Evolutionary conservation across 1,140 invertebrate genomes (phyloP).

Genomic region (Drosophila dunni): DNA sequence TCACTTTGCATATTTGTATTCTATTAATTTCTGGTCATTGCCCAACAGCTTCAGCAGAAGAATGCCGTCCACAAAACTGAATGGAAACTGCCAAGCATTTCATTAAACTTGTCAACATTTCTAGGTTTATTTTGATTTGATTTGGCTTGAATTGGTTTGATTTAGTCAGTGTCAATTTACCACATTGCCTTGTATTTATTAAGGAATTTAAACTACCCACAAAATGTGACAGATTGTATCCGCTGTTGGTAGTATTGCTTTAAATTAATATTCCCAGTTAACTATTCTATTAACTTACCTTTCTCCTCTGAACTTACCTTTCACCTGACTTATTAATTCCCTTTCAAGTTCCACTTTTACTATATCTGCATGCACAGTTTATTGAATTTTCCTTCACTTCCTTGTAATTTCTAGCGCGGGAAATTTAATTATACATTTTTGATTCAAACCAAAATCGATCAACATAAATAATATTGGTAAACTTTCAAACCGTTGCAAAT

Average conservation of each 20-base stretch:
- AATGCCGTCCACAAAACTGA: constrained; percentile 22
- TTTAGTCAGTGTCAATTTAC: constrained; percentile 2
- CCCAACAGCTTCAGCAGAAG: constrained; percentile 15
- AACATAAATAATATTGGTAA: constrained; percentile 11
- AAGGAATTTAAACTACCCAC: constrained; percentile 3
- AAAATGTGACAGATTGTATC: neutral
- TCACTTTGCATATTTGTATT: constrained; percentile 67
- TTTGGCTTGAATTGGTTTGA: neutral
- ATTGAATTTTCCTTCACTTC: too few species aligned
- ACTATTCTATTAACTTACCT: too few species aligned
- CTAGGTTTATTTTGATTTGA: constrained; percentile 31
- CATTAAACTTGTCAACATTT: constrained; percentile 23
- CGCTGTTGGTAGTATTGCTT: neutral
- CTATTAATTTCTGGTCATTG: constrained; percentile 66
- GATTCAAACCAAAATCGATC: neutral
- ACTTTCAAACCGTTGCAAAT: constrained; percentile 6
- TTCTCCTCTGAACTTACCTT: too few species aligned
- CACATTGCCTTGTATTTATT: neutral
- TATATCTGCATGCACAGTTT: too few species aligned
- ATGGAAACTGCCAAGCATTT: constrained; percentile 28
- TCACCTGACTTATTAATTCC: too few species aligned
- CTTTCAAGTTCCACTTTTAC: too few species aligned
- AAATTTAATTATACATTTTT: too few species aligned
- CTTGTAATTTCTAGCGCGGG: too few species aligned
- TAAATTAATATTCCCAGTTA: neutral